Evolutionary conservation across 2,888 invertebrate species (phyloP), one percentile per base, ranked within the genome.

Genomic region (Ormyrus thymus): DNA sequence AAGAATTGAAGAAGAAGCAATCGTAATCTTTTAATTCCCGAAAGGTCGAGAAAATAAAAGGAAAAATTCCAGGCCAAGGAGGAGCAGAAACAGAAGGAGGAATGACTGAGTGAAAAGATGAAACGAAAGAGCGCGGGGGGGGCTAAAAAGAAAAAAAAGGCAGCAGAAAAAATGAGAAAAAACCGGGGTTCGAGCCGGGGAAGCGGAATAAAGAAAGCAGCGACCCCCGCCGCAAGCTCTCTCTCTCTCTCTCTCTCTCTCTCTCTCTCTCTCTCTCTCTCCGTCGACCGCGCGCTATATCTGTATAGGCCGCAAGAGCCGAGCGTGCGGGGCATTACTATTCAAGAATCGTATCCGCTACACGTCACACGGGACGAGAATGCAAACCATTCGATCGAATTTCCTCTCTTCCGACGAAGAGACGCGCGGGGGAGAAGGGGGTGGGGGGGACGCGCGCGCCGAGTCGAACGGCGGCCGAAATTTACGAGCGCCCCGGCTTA

Each of bases 311-410:
- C 29, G 65, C 29, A 50, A 29, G 29, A 29, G 29, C 29, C 29
- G 71, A 66, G 80, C 66, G 29, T 56, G 59, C 29, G 79, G 79
- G 79, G 81, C 86, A 89, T 89, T 88, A 86, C 87, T 88, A 89
- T 89, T 88, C 89, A 81, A 81, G 83, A 88, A 86, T 86, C 87
- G 89, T 86, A 83, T 85, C 81, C 83, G 84, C 85, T 86, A 87
- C 87, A 85, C 86, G 86, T 89, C 89, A 88, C 84, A 80, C 83
- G 79, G 79, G 85, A 85, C 84, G 84, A 85, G 89, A 89, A 89
- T 89, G 86, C 87, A 83, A 87, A 87, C 86, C 84, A 87, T 89
- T 86, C 84, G 86, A 88, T 87, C 88, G 88, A 88, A 88, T 88
- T 89, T 87, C 84, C 83, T 86, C 83, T 83, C 55, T 71, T 64